Evolutionary conservation across 2,797 vertebrate species (phyloP), one percentile per base, ranked within the genome.

Genomic region (Parambassis ranga): DNA sequence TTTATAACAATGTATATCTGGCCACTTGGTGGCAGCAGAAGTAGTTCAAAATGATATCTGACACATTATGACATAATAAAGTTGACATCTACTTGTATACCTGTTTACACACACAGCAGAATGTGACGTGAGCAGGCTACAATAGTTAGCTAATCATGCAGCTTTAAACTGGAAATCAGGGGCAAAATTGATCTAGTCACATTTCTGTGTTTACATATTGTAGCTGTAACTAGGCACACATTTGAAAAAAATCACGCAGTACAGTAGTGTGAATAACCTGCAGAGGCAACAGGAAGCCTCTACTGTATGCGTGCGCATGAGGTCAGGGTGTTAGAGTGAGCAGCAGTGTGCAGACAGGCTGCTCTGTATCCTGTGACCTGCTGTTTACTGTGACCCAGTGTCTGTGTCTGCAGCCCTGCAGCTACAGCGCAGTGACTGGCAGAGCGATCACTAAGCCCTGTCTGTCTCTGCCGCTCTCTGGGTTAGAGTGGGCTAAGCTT

Each of bases 401-500:
- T 75, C 52, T 79, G 65, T 46, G 71, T 68, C 63, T 69, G 47
- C 23, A 53, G 39, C 49, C 59, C 53, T 43, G 52, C 59, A 48
- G 67, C 69, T 20, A 23, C 13, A 49, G 55, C 2, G 38, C 11
- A 28, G 32, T 10, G 68, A 10, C 50, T 62, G 64, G 27, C 65
- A 56, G 68, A 30, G 32, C 2, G 3, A 24, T 23, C 43, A 6
- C 68, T 87, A 77, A 84, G 77, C 82, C 68, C 52, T 69, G 75
- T 73, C 74, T 65, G 67, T 55, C 47, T 67, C 58, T 2, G 64
- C 38, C 20, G 28, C 55, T 81, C 76, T 83, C 82, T 60, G 75
- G 87, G 87, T 88, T 82, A 87, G 36, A 58, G 71, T 52, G 42
- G 49, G 70, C 63, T 88, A 85, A 89, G 82, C 83, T 62, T 69